phyloP scores from a whole-genome alignment of 2,113 vertebrate species.

The Falcunculus frontatus region DNA sequence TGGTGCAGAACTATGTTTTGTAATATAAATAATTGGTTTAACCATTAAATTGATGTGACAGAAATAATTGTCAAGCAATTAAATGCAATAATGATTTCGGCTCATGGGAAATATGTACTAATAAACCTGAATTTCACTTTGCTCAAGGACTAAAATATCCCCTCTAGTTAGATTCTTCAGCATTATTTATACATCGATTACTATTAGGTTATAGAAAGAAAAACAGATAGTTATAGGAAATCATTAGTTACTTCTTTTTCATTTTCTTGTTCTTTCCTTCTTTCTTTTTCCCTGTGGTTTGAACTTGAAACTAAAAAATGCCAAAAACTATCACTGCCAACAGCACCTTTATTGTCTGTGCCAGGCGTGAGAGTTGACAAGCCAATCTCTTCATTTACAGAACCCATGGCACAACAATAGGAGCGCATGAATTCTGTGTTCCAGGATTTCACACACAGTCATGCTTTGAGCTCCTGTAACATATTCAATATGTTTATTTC shows the following conservation, averaged over 20 bases:
- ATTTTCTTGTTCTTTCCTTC: not conserved
- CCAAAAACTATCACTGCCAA: not conserved
- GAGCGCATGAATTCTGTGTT: not conserved
- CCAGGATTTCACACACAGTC: not conserved
- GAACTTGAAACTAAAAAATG: not conserved
- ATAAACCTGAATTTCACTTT: conserved; percentile 23
- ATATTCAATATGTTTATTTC: not conserved
- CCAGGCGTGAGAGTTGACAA: not conserved
- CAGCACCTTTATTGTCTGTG: not conserved
- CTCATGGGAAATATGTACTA: conserved; percentile 56
- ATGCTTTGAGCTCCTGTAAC: not conserved
- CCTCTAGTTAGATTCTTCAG: not conserved
- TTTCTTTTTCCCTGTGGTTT: not conserved
- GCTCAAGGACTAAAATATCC: not conserved
- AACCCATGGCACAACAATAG: not conserved
- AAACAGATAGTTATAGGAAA: not conserved
- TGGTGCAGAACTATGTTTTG: conserved; percentile 48
- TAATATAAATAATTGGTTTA: conserved; percentile 72
- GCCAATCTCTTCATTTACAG: not conserved
- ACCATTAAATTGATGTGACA: conserved; percentile 68
- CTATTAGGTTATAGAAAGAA: not conserved
- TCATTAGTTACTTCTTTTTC: not conserved
- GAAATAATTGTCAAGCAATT: conserved; percentile 70
- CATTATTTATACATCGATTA: not conserved
- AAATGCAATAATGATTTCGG: conserved; percentile 59